Evolutionary conservation across 2,888 invertebrate species (phyloP), one percentile per base, ranked within the genome.

Genomic region (Proisotoma minuta): DNA sequence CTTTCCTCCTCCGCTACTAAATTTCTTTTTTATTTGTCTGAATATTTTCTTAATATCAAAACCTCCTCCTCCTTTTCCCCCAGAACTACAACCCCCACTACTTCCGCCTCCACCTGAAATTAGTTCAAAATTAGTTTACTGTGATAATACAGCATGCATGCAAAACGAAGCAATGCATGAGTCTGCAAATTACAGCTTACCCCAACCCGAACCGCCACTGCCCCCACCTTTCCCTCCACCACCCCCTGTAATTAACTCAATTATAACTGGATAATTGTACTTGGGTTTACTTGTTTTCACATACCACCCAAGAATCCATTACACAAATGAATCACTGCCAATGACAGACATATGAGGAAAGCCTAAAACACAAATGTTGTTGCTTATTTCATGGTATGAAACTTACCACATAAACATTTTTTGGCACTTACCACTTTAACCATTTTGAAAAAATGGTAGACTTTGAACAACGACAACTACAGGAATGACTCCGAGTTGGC

Each of bases 11-110:
- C 53, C 53, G 22, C 63, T 60, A n/a, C 63, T 59, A 48, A 61
- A 63, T 48, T 59, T 57, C 28, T 59, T 63, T 2, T 40, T 57
- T 12, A 67, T 15, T 10, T 57, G 48, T 23, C 54, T 54, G 40
- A 67, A 62, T 1, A 67, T 40, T 20, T 62, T 59, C 27, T 67
- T 67, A 10, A 67, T 29, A 29, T 67, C 59, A 56, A 66, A 63
- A 26, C 63, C 66, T 23, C 63, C 63, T 1, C 62, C 61, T 2
- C 62, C 62, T 50, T 63, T 63, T 3, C 63, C 66, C n/a, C 43
- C 60, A 0, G 47, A 43, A 24, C 47, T 48, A 18, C 57, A 43
- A 20, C 59, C 27, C 4, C 50, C 34, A 18, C 60, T 27, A 10
- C 53, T 22, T 0, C 60, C 43, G 22, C 60, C 59, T 8, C 59